Evolutionary conservation across 2,797 vertebrate species (phyloP), one percentile per base, ranked within the genome.

Genomic region (Oryzias sinensis): DNA sequence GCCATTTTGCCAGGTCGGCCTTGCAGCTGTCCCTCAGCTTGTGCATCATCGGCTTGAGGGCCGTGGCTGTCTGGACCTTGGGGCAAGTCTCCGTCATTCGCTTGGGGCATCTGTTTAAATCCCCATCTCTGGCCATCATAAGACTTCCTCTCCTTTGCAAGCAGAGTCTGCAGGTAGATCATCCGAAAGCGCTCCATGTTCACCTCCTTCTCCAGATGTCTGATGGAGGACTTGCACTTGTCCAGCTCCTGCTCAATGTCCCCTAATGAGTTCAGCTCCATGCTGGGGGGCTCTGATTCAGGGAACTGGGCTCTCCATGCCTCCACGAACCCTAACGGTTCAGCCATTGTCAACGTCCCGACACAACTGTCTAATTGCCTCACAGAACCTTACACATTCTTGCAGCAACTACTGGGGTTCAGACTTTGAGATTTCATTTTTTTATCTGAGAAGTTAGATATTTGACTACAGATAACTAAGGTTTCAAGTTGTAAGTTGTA

Each of bases 111-210:
- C 72, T 90, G 79, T 65, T 84, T 92, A 87, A 98, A 97, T 5
- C 97, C 97, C 97, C 97, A 98, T 41, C 96, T 89, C 76, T 96
- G 95, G 6, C 95, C 91, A 59, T 98, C 96, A 14, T 99, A 99
- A 58, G 95, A 95, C 86, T 98, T 97, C 61, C 89, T 93, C 86
- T 99, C 97, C 79, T 97, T 97, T 15, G 97, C 97, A 45, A 99
- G 90, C 75, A 99, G 90, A 33, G 97, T 98, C 92, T 99, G 97
- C 85, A 99, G 91, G 91, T 99, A 99, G 81, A 99, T 99, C 97
- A 99, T 99, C 20, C 96, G 94, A 82, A 99, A 99, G 58, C 97
- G 94, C 83, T 99, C 97, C 89, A 98, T 96, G 90, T 97, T 99
- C 57, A 98, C 95, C 80, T 98, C 96, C 87, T 94, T 93, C 89